Evolutionary conservation across 2,888 invertebrate genomes (phyloP).

Genomic region (Oligia latruncula): DNA sequence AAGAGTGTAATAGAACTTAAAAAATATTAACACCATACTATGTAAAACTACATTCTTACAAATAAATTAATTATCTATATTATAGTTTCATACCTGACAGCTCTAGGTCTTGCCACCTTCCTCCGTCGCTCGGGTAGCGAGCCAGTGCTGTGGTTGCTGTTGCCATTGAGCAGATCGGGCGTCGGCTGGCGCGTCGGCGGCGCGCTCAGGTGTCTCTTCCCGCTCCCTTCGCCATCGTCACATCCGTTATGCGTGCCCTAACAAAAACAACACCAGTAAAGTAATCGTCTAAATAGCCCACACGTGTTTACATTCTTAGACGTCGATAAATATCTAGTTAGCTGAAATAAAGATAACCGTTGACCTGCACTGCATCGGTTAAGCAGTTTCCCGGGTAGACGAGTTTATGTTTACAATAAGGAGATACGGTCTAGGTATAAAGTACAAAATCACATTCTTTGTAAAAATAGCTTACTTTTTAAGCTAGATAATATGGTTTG

Average conservation of each 20-base stretch:
- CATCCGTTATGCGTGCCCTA: constrained; percentile 79
- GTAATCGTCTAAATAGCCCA: constrained; percentile 37
- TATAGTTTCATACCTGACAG: constrained; percentile 74
- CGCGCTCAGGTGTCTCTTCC: constrained; percentile 85
- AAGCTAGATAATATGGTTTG: background rate
- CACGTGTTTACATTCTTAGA: constrained; percentile 38
- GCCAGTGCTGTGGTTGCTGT: constrained; percentile 87
- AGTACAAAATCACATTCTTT: constrained; percentile 7
- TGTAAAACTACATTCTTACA: no score
- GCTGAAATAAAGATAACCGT: constrained; percentile 62
- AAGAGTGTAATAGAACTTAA: no score
- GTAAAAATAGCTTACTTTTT: background rate
- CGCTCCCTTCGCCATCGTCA: constrained; percentile 83
- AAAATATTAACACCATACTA: no score
- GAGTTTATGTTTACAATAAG: constrained; percentile 20
- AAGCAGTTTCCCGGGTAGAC: constrained; percentile 43
- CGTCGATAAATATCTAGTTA: constrained; percentile 46
- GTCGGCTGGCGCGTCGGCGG: constrained; percentile 87
- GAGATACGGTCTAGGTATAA: constrained; percentile 11
- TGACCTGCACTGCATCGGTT: constrained; percentile 51
- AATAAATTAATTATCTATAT: background rate
- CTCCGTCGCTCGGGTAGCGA: constrained; percentile 87
- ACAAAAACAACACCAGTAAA: constrained; percentile 55
- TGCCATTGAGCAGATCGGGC: constrained; percentile 87
- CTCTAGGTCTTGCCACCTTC: constrained; percentile 82